Conservation (phyloP, 2,888 invertebrate genomes). For the Drosophila subquinaria region DNA sequence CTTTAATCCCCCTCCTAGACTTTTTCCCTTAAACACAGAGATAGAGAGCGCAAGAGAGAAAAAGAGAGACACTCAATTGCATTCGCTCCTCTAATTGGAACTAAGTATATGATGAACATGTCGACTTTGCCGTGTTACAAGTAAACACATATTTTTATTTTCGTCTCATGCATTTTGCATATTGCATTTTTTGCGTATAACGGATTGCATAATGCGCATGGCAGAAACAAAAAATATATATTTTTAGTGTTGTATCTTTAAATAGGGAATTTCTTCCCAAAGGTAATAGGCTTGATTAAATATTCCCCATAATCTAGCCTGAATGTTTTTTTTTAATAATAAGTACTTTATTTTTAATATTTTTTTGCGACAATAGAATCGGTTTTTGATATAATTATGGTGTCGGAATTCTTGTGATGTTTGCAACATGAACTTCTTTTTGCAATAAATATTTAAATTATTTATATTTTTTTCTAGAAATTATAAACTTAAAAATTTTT, state of each 20-base stretch:
- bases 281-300: neutral
- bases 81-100: neutral
- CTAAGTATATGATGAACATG: slow-evolving; percentile 9
- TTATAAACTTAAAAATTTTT: no score
- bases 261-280: neutral
- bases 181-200: slow-evolving; percentile 23
- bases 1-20: neutral
- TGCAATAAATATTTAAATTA: no score
- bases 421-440: neutral
- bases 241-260: slow-evolving; percentile 4
- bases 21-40: neutral
- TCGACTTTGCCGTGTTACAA: slow-evolving; percentile 8
- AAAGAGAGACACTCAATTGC: neutral
- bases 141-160: slow-evolving; percentile 25
- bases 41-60: neutral
- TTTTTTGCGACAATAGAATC: neutral
- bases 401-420: neutral
- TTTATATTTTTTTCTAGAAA: no score
- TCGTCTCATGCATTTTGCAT: slow-evolving; percentile 21
- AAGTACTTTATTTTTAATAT: neutral
- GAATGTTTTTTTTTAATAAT: neutral
- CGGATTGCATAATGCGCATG: slow-evolving; percentile 18
- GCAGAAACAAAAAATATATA: slow-evolving; percentile 2
- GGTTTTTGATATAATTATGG: neutral
- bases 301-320: neutral